Conservation (phyloP, 2,797 vertebrate species). For the Sardinella longiceps region DNA sequence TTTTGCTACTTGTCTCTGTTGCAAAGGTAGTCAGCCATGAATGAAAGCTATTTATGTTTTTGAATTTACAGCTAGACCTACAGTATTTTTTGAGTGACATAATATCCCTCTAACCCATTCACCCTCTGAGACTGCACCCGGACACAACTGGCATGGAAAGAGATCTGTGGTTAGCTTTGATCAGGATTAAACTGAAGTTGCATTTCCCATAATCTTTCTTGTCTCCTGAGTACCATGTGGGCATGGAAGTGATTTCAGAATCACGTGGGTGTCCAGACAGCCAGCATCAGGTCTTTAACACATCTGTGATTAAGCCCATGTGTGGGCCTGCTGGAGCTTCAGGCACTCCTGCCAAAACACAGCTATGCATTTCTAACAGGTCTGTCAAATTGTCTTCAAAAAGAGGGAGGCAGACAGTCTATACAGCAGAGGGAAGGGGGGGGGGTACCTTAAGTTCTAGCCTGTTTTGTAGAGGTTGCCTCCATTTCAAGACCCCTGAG, state of each 20-base stretch:
- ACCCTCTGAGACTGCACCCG: neutral
- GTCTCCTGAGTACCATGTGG: constrained; percentile 52
- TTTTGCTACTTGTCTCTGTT: neutral
- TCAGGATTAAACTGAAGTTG: constrained; percentile 22
- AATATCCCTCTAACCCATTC: neutral
- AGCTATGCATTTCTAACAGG: constrained; percentile 11
- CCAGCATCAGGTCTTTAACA: constrained; percentile 61
- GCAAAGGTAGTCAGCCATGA: neutral
- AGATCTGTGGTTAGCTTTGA: constrained; percentile 4
- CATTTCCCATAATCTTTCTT: constrained; percentile 31
- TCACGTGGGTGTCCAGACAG: constrained; percentile 72
- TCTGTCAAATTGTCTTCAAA: neutral
- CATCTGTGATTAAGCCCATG: constrained; percentile 69
- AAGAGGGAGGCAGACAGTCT: neutral
- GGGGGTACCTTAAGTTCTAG: neutral
- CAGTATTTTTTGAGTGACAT: neutral
- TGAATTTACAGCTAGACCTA: neutral
- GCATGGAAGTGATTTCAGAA: constrained; percentile 72
- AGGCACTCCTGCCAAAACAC: constrained; percentile 47
- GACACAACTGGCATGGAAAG: neutral
- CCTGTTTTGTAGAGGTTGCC: neutral
- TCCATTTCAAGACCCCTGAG: neutral
- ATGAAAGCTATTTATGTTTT: neutral
- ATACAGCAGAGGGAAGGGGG: neutral
- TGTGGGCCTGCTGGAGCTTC: constrained; percentile 54